These are phyloP conservation scores for Nematostella vectensis DNA, from an alignment of 92 coral and sea anemone species.

Conservation along the genomic window DNA sequence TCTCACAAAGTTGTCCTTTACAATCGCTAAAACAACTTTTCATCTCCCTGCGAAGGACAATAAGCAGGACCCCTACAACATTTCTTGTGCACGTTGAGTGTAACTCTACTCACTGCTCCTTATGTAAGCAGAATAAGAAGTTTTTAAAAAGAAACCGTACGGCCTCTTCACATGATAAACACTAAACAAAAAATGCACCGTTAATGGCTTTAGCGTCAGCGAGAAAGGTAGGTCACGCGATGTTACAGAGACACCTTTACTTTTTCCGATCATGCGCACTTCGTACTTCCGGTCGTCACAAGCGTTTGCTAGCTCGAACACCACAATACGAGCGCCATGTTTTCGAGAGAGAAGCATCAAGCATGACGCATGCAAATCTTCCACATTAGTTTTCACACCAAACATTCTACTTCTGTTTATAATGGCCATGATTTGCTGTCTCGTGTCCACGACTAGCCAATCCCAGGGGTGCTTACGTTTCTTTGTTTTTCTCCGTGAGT, in stretches of 20 bases:
- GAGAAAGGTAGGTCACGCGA: conserved; percentile 51
- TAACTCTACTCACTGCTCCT: too few species aligned
- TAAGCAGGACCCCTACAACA: too few species aligned
- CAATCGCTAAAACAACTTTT: too few species aligned
- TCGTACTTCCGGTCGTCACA: conserved; percentile 48
- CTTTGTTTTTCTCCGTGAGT: conserved; percentile 14
- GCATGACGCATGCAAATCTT: conserved; percentile 58
- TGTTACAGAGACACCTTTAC: conserved; percentile 25
- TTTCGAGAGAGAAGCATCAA: conserved; percentile 63
- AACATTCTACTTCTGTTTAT: conserved; percentile 47
- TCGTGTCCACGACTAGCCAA: conserved; percentile 32
- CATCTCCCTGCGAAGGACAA: too few species aligned
- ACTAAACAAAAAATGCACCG: conserved; percentile 60
- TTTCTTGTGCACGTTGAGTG: too few species aligned
- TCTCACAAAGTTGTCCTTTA: too few species aligned
- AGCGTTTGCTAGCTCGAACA: conserved; percentile 58
- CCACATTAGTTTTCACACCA: conserved; percentile 43
- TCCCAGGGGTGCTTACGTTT: conserved; percentile 20
- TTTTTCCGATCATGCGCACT: conserved; percentile 32
- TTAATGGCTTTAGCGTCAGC: conserved; percentile 33
- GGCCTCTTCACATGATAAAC: conserved; percentile 39
- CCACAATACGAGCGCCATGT: conserved; percentile 42
- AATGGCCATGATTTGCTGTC: conserved; percentile 38
- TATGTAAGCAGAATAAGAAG: conserved; percentile 6
- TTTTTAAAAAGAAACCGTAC: conserved; percentile 18